Evolutionary conservation across 2,888 invertebrate species (phyloP).

Genomic region (Xiphydria camelus): DNA sequence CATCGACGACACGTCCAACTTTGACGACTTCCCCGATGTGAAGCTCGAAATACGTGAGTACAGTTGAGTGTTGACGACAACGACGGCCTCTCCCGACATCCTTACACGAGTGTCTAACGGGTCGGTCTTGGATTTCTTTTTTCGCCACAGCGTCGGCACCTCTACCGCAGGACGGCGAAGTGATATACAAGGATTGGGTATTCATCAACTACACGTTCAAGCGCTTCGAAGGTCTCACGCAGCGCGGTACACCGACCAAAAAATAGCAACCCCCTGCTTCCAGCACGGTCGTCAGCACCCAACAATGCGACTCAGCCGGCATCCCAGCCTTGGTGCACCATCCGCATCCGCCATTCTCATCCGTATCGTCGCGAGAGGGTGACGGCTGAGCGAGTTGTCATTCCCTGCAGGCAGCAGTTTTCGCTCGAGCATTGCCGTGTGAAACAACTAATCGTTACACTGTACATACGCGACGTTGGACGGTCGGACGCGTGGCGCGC

Average conservation of each 20-base stretch:
- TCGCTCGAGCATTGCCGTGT: too few species aligned
- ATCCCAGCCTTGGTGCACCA: slow-evolving; percentile 52
- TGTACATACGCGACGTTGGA: too few species aligned
- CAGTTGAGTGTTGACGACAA: slow-evolving; percentile 3
- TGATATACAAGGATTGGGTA: slow-evolving; percentile 97
- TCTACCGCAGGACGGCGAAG: slow-evolving; percentile 86
- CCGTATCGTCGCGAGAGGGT: too few species aligned
- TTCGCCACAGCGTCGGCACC: slow-evolving; percentile 77
- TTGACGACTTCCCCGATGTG: slow-evolving; percentile 99
- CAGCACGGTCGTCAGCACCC: slow-evolving; percentile 35
- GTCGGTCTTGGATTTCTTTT: slow-evolving; percentile 19
- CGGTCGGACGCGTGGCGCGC: too few species aligned
- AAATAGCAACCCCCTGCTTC: slow-evolving; percentile 62
- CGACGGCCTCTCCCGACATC: too few species aligned
- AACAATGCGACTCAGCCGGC: slow-evolving; percentile 42
- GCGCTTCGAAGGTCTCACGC: slow-evolving; percentile 96
- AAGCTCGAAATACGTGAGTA: slow-evolving; percentile 96
- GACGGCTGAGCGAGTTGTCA: too few species aligned
- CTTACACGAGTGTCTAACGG: too few species aligned
- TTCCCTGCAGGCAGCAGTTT: too few species aligned
- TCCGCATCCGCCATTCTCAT: slow-evolving; percentile 35
- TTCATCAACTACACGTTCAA: slow-evolving; percentile 99
- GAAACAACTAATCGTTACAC: too few species aligned
- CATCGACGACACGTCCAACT: slow-evolving; percentile 99
- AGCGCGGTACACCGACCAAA: slow-evolving; percentile 81